phyloP scores from a whole-genome alignment of 23 tunicate species.

The Diplosoma virens region DNA sequence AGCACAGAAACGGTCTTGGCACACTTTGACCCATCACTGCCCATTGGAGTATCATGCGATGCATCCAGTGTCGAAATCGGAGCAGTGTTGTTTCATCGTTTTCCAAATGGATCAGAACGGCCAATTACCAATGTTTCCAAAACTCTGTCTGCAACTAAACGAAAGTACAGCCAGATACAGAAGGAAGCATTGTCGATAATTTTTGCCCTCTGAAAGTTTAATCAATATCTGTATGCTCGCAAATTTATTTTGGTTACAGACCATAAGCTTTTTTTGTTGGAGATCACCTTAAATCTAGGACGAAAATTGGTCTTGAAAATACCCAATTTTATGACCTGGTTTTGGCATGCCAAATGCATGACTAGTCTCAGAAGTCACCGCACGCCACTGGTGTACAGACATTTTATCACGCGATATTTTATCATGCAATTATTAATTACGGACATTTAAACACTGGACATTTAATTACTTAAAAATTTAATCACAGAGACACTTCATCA shows the following conservation, averaged over 20 bases:
- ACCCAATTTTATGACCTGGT: no score
- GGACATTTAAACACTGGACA: no score
- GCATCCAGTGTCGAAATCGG: slow-evolving; percentile 31
- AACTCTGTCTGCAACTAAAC: not conserved
- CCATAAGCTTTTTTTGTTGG: slow-evolving; percentile 32
- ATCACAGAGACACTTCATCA: no score
- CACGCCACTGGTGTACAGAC: no score
- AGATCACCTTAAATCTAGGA: no score
- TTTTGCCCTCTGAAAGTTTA: slow-evolving; percentile 8
- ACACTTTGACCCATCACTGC: slow-evolving; percentile 24
- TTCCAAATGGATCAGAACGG: slow-evolving; percentile 20
- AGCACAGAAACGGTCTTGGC: slow-evolving; percentile 6
- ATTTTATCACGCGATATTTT: no score
- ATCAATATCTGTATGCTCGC: slow-evolving; percentile 19
- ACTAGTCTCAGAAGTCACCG: no score
- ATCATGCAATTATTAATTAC: no score
- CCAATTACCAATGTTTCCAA: slow-evolving; percentile 37
- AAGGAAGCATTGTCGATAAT: slow-evolving; percentile 36
- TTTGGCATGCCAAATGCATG: no score
- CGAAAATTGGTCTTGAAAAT: no score
- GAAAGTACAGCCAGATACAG: slow-evolving; percentile 39
- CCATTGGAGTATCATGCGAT: slow-evolving; percentile 25
- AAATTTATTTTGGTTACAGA: slow-evolving; percentile 43
- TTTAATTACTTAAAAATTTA: no score
- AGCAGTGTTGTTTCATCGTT: slow-evolving; percentile 35